phyloP scores from a whole-genome alignment of 2,797 vertebrate genomes.

The Coregonus sp. region DNA sequence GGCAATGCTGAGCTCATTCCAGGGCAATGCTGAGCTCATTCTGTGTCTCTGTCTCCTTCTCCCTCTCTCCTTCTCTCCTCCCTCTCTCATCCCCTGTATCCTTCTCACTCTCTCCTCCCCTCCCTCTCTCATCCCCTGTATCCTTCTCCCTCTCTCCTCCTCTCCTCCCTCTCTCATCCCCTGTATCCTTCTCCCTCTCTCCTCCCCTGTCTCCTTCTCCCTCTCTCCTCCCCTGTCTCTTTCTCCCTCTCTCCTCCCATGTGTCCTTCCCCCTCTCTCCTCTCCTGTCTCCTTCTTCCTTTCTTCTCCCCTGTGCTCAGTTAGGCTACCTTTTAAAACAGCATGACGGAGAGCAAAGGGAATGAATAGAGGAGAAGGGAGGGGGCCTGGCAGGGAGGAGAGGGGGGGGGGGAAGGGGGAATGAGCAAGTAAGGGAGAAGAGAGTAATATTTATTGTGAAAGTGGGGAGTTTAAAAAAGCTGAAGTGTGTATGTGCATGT shows the following conservation, averaged over 20 bases:
- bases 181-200: not conserved
- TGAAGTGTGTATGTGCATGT: slow-evolving; percentile 19
- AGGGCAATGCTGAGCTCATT: too few relatives aligned
- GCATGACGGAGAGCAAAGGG: not conserved
- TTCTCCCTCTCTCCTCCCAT: slow-evolving; percentile 17
- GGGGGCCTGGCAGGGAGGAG: not conserved
- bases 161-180: not conserved
- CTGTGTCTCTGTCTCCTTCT: too few relatives aligned
- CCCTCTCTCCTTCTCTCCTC: too few relatives aligned
- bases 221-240: too few relatives aligned
- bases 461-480: slow-evolving; percentile 11
- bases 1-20: too few relatives aligned
- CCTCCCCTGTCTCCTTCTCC: too few relatives aligned
- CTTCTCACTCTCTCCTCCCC: too few relatives aligned
- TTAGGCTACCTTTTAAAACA: not conserved
- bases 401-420: not conserved
- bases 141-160: too few relatives aligned
- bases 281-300: not conserved
- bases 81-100: too few relatives aligned
- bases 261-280: slow-evolving; percentile 22
- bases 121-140: too few relatives aligned
- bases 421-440: not conserved
- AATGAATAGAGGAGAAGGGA: not conserved
- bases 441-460: slow-evolving; percentile 10
- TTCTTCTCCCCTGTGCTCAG: slow-evolving; percentile 7